Evolutionary conservation across 2,888 invertebrate genomes (phyloP).

Genomic region (Amphiduros pacificus): DNA sequence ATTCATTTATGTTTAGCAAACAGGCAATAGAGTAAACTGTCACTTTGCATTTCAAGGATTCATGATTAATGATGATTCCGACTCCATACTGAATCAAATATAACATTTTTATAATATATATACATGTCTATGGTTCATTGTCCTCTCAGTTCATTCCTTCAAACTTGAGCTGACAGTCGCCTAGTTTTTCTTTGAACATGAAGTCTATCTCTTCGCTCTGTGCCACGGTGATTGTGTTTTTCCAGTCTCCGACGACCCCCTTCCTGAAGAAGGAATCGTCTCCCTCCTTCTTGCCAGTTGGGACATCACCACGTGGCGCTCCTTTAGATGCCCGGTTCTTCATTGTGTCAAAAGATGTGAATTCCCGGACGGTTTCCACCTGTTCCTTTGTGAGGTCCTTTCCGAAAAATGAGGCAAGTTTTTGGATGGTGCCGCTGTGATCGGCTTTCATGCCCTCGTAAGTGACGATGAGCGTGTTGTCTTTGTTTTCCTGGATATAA

Average conservation of each 20-base stretch:
- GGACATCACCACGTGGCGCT: too few relatives aligned
- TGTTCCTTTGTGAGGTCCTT: slow-evolving; percentile 4
- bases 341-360: background rate
- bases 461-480: background rate
- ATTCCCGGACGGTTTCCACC: background rate
- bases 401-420: slow-evolving; percentile 1
- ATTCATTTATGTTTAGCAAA: too few relatives aligned
- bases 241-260: slow-evolving; percentile 10
- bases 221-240: background rate
- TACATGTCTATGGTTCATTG: too few relatives aligned
- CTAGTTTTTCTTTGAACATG: too few relatives aligned
- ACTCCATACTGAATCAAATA: too few relatives aligned
- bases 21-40: too few relatives aligned
- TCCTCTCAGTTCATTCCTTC: too few relatives aligned
- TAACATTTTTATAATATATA: too few relatives aligned
- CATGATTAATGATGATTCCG: too few relatives aligned
- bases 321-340: background rate
- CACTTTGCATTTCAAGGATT: too few relatives aligned
- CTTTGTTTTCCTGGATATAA: background rate
- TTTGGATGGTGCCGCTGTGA: background rate
- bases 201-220: slow-evolving; percentile 1
- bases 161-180: too few relatives aligned
- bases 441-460: slow-evolving; percentile 5
- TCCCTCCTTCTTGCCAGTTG: too few relatives aligned
- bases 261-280: background rate